Conservation (phyloP, 2,888 invertebrate species). For the Macrosiphum euphorbiae region DNA sequence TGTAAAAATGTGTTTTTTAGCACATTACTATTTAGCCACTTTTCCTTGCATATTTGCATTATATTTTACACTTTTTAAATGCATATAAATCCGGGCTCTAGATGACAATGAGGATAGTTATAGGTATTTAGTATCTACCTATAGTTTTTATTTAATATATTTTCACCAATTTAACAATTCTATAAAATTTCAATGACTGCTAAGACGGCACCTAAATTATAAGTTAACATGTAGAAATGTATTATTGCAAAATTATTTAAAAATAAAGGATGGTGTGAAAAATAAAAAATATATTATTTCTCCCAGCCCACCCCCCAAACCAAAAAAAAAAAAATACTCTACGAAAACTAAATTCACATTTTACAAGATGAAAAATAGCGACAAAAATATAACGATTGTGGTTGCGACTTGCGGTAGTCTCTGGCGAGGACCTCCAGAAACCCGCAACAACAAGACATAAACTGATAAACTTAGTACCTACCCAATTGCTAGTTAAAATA, state of each 20-base stretch:
- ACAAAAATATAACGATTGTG: background rate
- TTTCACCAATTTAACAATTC: background rate
- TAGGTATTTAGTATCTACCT: background rate
- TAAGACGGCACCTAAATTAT: too few species aligned
- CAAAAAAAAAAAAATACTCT: background rate
- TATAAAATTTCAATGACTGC: background rate
- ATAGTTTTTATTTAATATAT: background rate
- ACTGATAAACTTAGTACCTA: too few species aligned
- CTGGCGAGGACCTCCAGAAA: background rate
- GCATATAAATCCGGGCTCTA: too few species aligned
- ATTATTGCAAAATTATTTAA: background rate
- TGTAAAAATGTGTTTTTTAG: too few species aligned
- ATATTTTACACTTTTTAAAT: too few species aligned
- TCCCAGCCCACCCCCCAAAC: rapidly evolving
- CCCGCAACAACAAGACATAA: too few species aligned
- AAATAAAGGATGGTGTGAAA: background rate
- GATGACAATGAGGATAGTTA: background rate
- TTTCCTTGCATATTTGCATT: too few species aligned
- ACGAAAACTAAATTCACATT: background rate
- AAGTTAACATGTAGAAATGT: too few species aligned
- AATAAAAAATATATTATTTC: background rate
- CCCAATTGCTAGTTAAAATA: too few species aligned
- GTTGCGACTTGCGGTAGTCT: background rate
- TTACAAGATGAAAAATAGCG: background rate
- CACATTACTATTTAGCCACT: too few species aligned